Base-by-base conservation (phyloP, 1,140 invertebrate genomes). In the Agrilus planipennis region DNA sequence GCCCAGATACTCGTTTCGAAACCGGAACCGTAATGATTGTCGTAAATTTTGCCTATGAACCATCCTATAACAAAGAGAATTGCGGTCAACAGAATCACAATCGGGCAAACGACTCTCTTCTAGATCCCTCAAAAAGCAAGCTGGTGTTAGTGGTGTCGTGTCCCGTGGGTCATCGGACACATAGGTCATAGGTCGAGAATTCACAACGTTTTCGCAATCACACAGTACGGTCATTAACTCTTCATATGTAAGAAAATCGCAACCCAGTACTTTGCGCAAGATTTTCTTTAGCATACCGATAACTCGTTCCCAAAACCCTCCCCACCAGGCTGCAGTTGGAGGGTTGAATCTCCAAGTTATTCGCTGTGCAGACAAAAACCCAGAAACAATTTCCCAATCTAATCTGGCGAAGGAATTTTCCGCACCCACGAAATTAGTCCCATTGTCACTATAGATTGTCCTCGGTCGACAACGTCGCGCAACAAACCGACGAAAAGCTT, bases 281-380 rank as follows among this genome's bases (percentile, higher is more conserved):
- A 32, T 32, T 5, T 4, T 25, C 16, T 42, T 42, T 22, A 42
- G 31, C 3, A 32, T 42, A 21, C 55, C 34, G 6, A 62, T 44
- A 2, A 63, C 21, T 9, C 63, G 36, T 38, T 63, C 57, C 55
- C 58, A 63, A 45, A 45, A 60, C 34, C 56, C 58, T 28, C 56
- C 57, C 59, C 57, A 61, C 57, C 58, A 62, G 1, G 61, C 35
- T 9, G 61, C 54, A 7, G 45, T 34, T n/a, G 62, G 58, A 0
- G 60, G 57, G 44, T 60, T 63, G 46, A 67, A 65, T 16, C 51
- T 49, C 60, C 61, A 65, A 9, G 53, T 29, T 18, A 64, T 65
- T 32, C 46, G 22, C 11, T 18, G 7, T 5, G 15, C 34, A 14
- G 15, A 21, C 34, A 14, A 35, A 4, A 18, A 18, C 11, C 15